Evolutionary conservation across 2,888 invertebrate genomes (phyloP).

Genomic region (Ichneumon xanthorius): DNA sequence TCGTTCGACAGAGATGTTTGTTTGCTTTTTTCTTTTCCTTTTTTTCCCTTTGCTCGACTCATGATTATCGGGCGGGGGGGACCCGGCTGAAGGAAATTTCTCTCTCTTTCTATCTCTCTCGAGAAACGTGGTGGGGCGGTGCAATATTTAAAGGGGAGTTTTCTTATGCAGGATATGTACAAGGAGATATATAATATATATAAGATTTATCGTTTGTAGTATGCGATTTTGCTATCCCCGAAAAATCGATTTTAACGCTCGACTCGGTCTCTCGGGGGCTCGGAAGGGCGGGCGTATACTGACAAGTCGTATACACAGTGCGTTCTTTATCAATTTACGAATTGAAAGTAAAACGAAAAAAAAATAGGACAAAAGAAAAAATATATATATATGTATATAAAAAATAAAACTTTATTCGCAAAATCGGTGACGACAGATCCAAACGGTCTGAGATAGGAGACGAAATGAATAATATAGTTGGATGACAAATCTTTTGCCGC

Average conservation of each 20-base stretch:
- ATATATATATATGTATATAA: constrained; percentile 12
- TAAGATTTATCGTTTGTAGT: constrained; percentile 63
- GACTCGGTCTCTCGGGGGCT: constrained; percentile 33
- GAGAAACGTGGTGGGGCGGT: constrained; percentile 72
- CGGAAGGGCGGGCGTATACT: constrained; percentile 48
- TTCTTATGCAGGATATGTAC: constrained; percentile 82
- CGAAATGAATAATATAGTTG: constrained; percentile 33
- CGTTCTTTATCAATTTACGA: constrained; percentile 5
- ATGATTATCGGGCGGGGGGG: constrained; percentile 26
- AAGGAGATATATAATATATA: constrained; percentile 79
- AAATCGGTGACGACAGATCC: constrained; percentile 30
- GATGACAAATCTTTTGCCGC: constrained; percentile 47
- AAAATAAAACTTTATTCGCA: constrained; percentile 40
- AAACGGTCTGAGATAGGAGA: constrained; percentile 45
- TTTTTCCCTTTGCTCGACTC: constrained; percentile 39
- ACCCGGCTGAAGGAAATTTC: constrained; percentile 59
- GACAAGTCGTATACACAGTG: constrained; percentile 41
- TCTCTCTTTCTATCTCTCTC: constrained; percentile 65
- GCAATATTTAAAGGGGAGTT: constrained; percentile 67
- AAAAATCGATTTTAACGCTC: constrained; percentile 40
- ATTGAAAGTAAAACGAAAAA: constrained; percentile 46
- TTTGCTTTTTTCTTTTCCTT: constrained; percentile 27
- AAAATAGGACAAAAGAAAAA: constrained; percentile 33
- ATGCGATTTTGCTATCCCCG: constrained; percentile 54
- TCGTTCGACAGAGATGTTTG: constrained; percentile 42